Evolutionary conservation across 2,797 vertebrate genomes (phyloP), one percentile per base, ranked within the genome.

Genomic region (Perodicticus potto): DNA sequence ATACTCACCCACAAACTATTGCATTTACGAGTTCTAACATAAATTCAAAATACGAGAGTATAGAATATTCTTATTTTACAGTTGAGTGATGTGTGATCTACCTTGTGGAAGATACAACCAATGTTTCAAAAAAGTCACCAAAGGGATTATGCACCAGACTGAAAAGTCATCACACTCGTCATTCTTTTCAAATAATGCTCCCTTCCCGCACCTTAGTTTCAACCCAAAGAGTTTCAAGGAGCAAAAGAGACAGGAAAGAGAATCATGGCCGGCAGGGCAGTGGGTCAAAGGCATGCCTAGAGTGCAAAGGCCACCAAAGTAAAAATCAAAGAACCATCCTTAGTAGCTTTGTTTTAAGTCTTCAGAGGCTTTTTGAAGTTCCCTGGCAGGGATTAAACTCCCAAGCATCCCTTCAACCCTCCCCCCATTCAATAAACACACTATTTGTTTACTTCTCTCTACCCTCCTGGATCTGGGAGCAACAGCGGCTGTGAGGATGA

Each of bases 21-120:
- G 22, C 10, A 78, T 92, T 88, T 89, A 19, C 63, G 73, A 45
- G 13, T 43, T 37, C 3, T 82, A 12, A 86, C 67, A 69, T 22
- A 84, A 95, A 94, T 86, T 87, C 65, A 89, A 94, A 94, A 86
- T 78, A 55, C 55, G 67, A 32, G 4, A 92, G 76, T 78, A 86
- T 72, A 82, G 29, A 86, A 32, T 14, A 89, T 67, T 70, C 43
- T 53, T 70, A 49, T 78, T 73, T 87, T 32, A 32, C 7, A 82
- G 37, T 8, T 74, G 25, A 67, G 5, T 77, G 80, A 29, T 0
- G 1, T 22, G n/a, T 69, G n/a, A n/a, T 61, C 25, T 43, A 19
- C 12, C 37, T 81, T 59, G 34, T 7, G 5, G 65, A 72, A 92
- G 70, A 70, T 7, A 65, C 45, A 95, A 83, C 17, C 10, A 12